Evolutionary conservation across 2,888 invertebrate species (phyloP).

Genomic region (Ophion obscuratus): DNA sequence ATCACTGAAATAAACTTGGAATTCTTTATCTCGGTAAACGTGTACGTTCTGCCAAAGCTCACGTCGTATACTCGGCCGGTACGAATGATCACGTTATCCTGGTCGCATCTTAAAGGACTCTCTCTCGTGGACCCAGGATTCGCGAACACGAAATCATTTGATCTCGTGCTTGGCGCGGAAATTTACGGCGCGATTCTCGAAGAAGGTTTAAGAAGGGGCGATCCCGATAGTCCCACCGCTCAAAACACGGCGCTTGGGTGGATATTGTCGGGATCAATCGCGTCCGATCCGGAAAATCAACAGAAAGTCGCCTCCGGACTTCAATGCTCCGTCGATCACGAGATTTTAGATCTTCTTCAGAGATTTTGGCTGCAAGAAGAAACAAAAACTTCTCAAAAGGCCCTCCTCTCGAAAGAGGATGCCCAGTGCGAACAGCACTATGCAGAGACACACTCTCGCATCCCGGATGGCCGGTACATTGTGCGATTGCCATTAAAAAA

Average conservation of each 20-base stretch:
- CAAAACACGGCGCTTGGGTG: constrained; percentile 8
- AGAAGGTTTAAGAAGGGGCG: not conserved
- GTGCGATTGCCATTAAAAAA: constrained; percentile 39
- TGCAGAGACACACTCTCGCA: constrained; percentile 28
- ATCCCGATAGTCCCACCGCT: not conserved
- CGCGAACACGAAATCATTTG: constrained; percentile 31
- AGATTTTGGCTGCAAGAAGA: constrained; percentile 44
- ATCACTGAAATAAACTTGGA: too few species aligned
- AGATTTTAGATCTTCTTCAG: constrained; percentile 38
- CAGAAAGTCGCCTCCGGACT: too few species aligned
- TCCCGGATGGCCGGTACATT: constrained; percentile 16
- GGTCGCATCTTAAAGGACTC: constrained; percentile 53
- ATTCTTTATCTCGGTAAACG: constrained; percentile 1
- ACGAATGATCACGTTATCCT: constrained; percentile 6
- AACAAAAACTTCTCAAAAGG: not conserved
- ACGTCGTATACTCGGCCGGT: constrained; percentile 33
- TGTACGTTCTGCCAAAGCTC: constrained; percentile 26
- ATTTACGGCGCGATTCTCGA: constrained; percentile 1
- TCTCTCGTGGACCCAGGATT: constrained; percentile 54
- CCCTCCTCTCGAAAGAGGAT: constrained; percentile 24
- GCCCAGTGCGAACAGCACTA: constrained; percentile 43
- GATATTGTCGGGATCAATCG: not conserved
- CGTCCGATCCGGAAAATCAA: not conserved
- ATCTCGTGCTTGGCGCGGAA: constrained; percentile 27
- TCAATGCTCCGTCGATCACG: constrained; percentile 41